Evolutionary conservation across 2,113 vertebrate species (phyloP).

Genomic region (Lates calcarifer): DNA sequence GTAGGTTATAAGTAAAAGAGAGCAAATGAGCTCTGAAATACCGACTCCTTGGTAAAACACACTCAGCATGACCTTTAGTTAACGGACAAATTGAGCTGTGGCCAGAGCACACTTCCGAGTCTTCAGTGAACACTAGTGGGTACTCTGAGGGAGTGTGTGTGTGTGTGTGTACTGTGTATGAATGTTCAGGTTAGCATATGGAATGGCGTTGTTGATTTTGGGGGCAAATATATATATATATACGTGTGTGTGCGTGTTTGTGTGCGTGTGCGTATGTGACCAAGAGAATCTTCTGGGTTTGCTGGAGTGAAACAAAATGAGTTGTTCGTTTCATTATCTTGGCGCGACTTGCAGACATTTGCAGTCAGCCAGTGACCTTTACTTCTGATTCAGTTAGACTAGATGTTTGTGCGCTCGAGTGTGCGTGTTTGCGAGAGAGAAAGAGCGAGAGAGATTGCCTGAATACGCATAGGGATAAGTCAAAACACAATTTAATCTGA

Average conservation of each 20-base stretch:
- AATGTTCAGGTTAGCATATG: neutral
- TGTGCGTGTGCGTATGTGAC: neutral
- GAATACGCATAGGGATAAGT: neutral
- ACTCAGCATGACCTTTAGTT: constrained; percentile 72
- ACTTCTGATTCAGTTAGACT: constrained; percentile 10
- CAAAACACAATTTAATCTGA: neutral
- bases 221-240: no score
- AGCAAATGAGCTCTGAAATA: constrained; percentile 70
- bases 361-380: constrained; percentile 59
- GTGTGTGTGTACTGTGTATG: neutral
- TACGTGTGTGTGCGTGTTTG: neutral
- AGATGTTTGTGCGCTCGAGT: neutral
- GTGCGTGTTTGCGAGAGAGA: neutral
- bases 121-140: constrained; percentile 26
- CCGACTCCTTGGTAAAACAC: constrained; percentile 61
- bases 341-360: constrained; percentile 24
- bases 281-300: neutral
- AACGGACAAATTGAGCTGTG: constrained; percentile 68
- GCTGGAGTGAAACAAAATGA: neutral
- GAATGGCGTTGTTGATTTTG: neutral
- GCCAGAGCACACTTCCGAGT: constrained; percentile 40
- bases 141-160: neutral
- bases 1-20: constrained; percentile 27
- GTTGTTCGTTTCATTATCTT: constrained; percentile 46
- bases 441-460: neutral